These are phyloP conservation scores for Daktulosphaira vitifoliae DNA, from an alignment of 1,140 invertebrate species.

Conservation along the genomic window DNA sequence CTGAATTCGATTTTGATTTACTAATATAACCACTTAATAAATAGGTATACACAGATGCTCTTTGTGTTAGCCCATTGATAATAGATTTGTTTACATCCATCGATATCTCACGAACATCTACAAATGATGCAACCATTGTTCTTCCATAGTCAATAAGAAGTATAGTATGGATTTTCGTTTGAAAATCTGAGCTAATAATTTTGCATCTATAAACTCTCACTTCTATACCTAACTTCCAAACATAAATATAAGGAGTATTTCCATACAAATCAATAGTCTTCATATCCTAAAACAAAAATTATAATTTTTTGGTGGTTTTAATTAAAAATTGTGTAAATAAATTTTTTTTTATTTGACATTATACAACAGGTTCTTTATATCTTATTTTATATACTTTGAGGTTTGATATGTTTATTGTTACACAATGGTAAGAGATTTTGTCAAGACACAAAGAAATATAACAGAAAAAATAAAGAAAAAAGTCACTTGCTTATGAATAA, in stretches of 20 bases:
- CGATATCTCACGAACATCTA: slow-evolving; percentile 4
- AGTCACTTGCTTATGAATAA: no score
- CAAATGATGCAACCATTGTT: neutral
- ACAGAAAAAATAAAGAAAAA: neutral
- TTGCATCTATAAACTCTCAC: slow-evolving; percentile 10
- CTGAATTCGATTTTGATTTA: slow-evolving; percentile 7
- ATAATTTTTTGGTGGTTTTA: no score
- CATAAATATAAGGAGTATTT: slow-evolving; percentile 7
- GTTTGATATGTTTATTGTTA: no score
- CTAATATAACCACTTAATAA: slow-evolving; percentile 2
- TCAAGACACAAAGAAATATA: neutral
- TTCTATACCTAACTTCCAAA: neutral
- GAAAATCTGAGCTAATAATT: slow-evolving; percentile 2
- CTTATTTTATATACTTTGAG: no score
- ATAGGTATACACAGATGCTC: neutral
- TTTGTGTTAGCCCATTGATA: slow-evolving; percentile 2
- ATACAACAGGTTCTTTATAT: no score
- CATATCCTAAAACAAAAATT: neutral
- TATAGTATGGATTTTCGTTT: slow-evolving; percentile 4
- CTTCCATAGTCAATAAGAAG: slow-evolving; percentile 5
- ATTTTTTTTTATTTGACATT: no score
- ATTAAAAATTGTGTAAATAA: no score
- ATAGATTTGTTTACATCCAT: neutral
- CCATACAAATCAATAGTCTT: neutral
- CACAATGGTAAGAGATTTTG: no score